phyloP scores from a whole-genome alignment of 2,113 vertebrate species.

The Accipiter cooperii region DNA sequence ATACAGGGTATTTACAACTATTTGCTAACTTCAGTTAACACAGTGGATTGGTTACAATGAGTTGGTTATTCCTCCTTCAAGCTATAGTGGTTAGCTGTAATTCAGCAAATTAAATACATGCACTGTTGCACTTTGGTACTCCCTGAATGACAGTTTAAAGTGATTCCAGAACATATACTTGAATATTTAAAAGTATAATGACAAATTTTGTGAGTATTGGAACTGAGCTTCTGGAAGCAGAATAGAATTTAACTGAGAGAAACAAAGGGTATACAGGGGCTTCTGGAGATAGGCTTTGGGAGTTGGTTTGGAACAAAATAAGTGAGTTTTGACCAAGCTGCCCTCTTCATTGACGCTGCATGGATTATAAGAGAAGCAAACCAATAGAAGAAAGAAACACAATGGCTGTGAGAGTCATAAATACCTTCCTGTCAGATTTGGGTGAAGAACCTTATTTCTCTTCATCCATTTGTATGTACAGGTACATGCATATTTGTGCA shows the following conservation, averaged over 20 bases:
- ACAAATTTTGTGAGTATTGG: background rate
- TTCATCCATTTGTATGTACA: background rate
- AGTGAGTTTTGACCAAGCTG: background rate
- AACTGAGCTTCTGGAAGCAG: background rate
- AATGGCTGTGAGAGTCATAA: background rate
- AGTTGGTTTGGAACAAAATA: background rate
- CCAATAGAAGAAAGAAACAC: background rate
- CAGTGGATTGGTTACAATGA: background rate
- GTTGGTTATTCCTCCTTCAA: background rate
- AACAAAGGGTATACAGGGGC: background rate
- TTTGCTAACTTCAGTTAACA: background rate
- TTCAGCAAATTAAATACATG: background rate
- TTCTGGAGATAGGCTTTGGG: background rate
- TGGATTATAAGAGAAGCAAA: background rate
- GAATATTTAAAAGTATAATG: background rate
- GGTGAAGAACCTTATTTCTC: background rate
- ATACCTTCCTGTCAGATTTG: background rate
- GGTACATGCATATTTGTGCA: background rate
- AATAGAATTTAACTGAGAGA: background rate
- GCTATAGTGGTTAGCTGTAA: background rate
- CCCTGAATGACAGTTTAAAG: background rate
- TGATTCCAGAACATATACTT: background rate
- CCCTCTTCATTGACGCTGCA: background rate
- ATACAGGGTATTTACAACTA: background rate
- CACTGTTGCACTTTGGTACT: background rate